A percentile compares a stretch with the other conserved stretches of the same genome.
These are phyloP conservation scores for Symphodus melops DNA, from an alignment of 2,113 vertebrate genomes.

Conservation along the genomic window DNA sequence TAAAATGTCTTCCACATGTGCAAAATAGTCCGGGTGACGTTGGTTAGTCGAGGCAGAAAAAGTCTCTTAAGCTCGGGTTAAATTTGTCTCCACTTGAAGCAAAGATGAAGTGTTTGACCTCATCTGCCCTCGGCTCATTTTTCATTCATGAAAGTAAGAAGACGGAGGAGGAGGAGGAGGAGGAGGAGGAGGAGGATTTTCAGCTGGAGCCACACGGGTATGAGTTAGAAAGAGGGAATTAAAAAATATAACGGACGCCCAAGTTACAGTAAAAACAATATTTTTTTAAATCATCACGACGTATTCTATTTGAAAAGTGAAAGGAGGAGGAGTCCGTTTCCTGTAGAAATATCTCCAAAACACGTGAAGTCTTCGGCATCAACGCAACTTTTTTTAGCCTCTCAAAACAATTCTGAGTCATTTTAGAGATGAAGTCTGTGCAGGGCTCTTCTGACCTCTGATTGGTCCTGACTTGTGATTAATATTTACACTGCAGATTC, in stretches of 20 bases:
- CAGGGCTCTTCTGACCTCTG: background rate
- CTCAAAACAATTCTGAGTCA: background rate
- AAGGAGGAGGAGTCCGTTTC: background rate
- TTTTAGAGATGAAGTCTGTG: background rate
- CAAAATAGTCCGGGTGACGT: background rate
- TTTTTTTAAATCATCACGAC: no score
- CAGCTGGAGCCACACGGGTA: background rate
- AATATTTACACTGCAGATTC: background rate
- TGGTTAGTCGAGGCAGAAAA: background rate
- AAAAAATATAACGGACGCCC: background rate
- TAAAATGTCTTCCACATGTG: background rate
- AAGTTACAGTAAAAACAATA: no score
- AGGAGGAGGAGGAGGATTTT: background rate
- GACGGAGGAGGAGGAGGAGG: no score
- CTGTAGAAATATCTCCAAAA: no score
- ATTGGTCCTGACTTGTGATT: background rate
- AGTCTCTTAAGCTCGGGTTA: background rate
- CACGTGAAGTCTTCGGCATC: background rate
- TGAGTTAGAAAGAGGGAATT: background rate
- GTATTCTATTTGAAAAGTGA: no score
- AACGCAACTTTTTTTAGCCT: background rate
- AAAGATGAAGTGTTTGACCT: slow-evolving; percentile 23
- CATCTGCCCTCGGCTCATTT: slow-evolving; percentile 5
- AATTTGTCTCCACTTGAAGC: background rate
- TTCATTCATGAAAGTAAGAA: slow-evolving; percentile 21